Evolutionary conservation across 2,113 vertebrate genomes (phyloP).

Genomic region (Pachycephala philippinensis): DNA sequence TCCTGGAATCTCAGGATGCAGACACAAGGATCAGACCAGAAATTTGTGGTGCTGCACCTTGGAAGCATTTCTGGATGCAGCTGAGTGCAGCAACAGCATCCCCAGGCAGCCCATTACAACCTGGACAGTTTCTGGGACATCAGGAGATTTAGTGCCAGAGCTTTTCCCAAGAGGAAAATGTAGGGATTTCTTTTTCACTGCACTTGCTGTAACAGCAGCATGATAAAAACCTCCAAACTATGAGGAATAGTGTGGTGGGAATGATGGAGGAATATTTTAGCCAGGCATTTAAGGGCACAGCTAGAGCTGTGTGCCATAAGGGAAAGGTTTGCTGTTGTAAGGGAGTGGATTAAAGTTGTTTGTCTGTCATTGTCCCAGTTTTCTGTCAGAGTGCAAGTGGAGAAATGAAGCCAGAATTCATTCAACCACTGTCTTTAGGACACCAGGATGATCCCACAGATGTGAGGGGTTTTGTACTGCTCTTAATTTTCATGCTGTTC

Average conservation of each 20-base stretch:
- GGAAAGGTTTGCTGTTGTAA: not conserved
- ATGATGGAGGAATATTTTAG: not conserved
- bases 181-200: not conserved
- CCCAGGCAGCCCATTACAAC: not conserved
- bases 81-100: not conserved
- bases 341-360: not conserved
- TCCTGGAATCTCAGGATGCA: not conserved
- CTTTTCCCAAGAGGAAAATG: not conserved
- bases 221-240: not conserved
- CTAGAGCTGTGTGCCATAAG: not conserved
- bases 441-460: not conserved
- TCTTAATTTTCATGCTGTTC: not conserved
- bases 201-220: not conserved
- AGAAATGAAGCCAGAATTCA: not conserved
- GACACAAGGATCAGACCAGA: rapidly evolving
- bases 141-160: not conserved
- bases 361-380: not conserved
- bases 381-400: not conserved
- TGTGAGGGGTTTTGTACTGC: not conserved
- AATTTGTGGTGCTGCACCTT: not conserved
- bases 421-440: not conserved
- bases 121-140: not conserved
- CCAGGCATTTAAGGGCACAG: not conserved
- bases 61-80: not conserved
- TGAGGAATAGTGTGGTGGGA: not conserved